These are phyloP conservation scores for Caenorhabditis sp. DNA, from an alignment of 2,888 invertebrate genomes.

Conservation along the genomic window DNA sequence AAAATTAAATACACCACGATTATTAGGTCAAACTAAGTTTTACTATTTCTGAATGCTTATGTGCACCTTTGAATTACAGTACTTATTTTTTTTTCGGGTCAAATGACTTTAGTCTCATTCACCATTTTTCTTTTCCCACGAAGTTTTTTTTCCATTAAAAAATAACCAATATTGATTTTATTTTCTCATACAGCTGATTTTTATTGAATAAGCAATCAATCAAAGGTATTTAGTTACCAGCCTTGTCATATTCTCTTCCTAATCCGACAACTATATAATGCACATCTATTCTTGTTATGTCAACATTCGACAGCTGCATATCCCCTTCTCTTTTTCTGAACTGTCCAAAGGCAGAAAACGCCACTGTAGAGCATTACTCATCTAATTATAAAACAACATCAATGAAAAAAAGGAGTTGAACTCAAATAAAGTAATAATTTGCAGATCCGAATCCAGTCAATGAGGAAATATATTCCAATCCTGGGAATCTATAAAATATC, in stretches of 20 bases:
- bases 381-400: too few species aligned
- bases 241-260: not conserved
- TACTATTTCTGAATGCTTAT: too few species aligned
- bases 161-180: too few species aligned
- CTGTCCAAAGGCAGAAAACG: not conserved
- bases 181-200: not conserved
- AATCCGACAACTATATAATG: not conserved
- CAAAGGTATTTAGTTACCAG: not conserved
- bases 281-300: slow-evolving; percentile 2
- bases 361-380: too few species aligned
- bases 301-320: not conserved
- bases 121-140: too few species aligned
- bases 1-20: too few species aligned
- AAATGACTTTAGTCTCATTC: too few species aligned
- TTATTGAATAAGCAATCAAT: not conserved
- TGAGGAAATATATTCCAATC: slow-evolving; percentile 26
- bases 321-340: too few species aligned
- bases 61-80: too few species aligned
- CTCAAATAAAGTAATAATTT: not conserved
- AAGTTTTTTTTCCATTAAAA: too few species aligned
- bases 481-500: slow-evolving; percentile 17
- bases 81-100: too few species aligned
- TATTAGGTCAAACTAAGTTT: too few species aligned
- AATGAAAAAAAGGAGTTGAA: not conserved
- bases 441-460: slow-evolving; percentile 35